A percentile compares a stretch with the other conserved stretches of the same genome.
Evolutionary conservation across 1,140 invertebrate species (phyloP).

Genomic region (Anastrepha ludens): DNA sequence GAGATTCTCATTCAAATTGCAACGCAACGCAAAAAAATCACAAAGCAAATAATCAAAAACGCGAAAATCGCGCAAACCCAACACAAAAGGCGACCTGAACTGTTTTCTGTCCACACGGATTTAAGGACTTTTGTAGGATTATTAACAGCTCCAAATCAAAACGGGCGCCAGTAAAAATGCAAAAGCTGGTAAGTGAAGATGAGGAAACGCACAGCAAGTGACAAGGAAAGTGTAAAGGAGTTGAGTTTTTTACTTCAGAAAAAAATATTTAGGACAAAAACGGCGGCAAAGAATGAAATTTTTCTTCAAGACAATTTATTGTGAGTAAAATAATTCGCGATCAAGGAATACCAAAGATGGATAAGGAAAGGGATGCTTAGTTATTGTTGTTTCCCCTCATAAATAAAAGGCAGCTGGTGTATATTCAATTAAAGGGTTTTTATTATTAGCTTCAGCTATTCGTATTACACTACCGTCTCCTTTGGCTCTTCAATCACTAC

Average conservation of each 20-base stretch:
- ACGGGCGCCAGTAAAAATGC: background rate
- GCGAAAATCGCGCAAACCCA: background rate
- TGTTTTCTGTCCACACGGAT: background rate
- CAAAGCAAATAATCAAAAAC: conserved; percentile 20
- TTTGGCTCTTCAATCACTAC: no score
- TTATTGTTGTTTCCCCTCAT: no score
- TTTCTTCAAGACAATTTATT: no score
- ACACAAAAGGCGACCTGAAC: background rate
- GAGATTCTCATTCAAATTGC: conserved; percentile 59
- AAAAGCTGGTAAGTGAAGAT: conserved; percentile 63
- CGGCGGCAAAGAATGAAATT: no score
- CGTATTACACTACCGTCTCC: no score
- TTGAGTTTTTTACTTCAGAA: background rate
- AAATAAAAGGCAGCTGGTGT: no score
- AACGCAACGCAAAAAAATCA: conserved; percentile 58
- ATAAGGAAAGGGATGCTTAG: no score
- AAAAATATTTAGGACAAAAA: no score
- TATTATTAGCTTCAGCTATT: no score
- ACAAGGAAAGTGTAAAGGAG: conserved; percentile 1
- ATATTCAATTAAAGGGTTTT: no score
- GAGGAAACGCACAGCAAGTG: background rate
- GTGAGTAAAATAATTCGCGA: no score
- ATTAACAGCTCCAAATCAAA: background rate
- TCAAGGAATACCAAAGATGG: no score
- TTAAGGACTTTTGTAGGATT: background rate